Evolutionary conservation across 2,888 invertebrate species (phyloP), one percentile per base, ranked within the genome.

Genomic region (Lithophane socia): DNA sequence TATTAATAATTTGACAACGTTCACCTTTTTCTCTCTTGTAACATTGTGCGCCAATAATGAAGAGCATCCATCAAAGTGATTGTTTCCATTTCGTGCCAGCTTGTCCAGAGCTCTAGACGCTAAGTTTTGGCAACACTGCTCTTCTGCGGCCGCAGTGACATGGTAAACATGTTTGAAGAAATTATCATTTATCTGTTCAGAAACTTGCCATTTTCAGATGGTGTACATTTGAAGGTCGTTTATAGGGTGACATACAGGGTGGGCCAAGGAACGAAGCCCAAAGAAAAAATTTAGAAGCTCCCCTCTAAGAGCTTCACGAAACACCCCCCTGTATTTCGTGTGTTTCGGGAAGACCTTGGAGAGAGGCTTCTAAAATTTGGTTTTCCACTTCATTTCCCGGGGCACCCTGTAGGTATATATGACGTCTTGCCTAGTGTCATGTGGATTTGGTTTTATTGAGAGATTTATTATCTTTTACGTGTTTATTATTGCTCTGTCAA

Each of bases 51-150:
- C 47, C 79, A 60, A 78, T 64, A 80, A 66, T 76, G 44, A 56
- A 37, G 24, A 69, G 64, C 47, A 49, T 82, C 37, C 49, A 65
- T 69, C 77, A 82, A 56, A 69, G 49, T 47, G 67, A 49, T 76
- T n/a, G 73, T 68, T 70, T 10, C n/a, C n/a, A 47, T 52, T 29
- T 63, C 21, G 63, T 82, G 69, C 21, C 70, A 64, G 60, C 63
- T 67, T 37, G 44, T 71, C 44, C 54, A 60, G 70, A 44, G 60
- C 24, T 47, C 37, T 52, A 18, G 49, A 5, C 42, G 63, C 47
- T 54, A 78, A 79, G 75, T 82, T 74, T 82, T 68, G 75, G 64
- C 74, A 83, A 67, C 37, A 75, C 4, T 71, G 60, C 37, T 42
- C 61, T 5, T 13, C 47, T 42, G 49, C 21, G 56, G 49, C 21